These are phyloP conservation scores for Drosophila ambigua DNA, from an alignment of 1,140 invertebrate species.

Conservation along the genomic window DNA sequence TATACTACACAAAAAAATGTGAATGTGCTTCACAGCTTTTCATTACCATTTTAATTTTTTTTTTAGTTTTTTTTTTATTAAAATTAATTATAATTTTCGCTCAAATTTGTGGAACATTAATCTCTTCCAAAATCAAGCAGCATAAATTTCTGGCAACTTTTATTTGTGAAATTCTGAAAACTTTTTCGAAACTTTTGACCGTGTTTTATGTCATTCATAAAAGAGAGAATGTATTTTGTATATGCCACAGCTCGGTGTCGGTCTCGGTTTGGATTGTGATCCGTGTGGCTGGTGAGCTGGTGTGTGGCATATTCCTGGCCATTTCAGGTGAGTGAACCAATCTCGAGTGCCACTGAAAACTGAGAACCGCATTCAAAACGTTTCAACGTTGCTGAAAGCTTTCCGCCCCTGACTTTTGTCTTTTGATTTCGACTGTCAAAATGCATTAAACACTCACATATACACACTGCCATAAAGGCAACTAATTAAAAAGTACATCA, in stretches of 20 bases:
- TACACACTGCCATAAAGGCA: constrained; percentile 22
- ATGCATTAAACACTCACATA: constrained; percentile 34
- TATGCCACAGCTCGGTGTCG: constrained; percentile 36
- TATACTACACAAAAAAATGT: constrained; percentile 50
- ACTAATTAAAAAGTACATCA: constrained; percentile 53
- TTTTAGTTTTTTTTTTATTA: background rate
- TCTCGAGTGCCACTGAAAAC: constrained; percentile 1
- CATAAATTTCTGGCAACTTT: background rate
- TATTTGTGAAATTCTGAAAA: background rate
- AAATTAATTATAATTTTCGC: background rate
- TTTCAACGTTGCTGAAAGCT: constrained; percentile 16
- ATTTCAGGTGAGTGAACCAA: constrained; percentile 44
- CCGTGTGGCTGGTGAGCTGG: constrained; percentile 5
- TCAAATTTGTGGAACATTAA: too few species aligned
- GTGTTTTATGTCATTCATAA: constrained; percentile 13
- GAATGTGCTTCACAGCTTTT: constrained; percentile 50
- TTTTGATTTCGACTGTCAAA: constrained; percentile 39
- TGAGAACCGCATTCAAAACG: constrained; percentile 28
- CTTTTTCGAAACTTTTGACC: constrained; percentile 3
- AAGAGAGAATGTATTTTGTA: constrained; percentile 46
- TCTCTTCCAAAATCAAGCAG: background rate
- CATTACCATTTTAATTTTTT: background rate
- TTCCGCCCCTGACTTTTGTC: constrained; percentile 9
- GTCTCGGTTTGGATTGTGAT: constrained; percentile 36
- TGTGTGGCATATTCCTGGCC: constrained; percentile 22